Conservation (phyloP, 2,113 vertebrate genomes). For the Syngnathus typhle region DNA sequence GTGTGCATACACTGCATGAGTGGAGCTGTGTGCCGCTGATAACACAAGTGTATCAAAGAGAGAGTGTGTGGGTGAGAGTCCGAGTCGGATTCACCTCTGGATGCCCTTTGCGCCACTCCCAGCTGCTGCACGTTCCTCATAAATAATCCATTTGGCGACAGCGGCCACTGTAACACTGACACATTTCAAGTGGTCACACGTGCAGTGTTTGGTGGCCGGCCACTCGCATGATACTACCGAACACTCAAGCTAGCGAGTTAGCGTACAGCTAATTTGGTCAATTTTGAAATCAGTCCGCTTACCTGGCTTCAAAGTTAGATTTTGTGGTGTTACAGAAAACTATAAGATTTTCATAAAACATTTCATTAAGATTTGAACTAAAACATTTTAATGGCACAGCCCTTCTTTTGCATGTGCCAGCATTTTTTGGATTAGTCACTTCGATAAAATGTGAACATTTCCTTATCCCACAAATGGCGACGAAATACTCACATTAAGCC, state of each 20-base stretch:
- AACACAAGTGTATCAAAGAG: conserved; percentile 35
- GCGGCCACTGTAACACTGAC: conserved; percentile 23
- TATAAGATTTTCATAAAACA: neutral
- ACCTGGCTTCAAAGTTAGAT: too few relatives aligned
- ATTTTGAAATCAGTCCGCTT: too few relatives aligned
- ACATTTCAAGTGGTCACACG: conserved; percentile 15
- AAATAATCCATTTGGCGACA: conserved; percentile 57
- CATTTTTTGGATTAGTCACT: neutral
- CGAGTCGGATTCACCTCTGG: conserved; percentile 58
- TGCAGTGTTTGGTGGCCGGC: conserved; percentile 7
- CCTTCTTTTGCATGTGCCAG: neutral
- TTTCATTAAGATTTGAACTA: too few relatives aligned
- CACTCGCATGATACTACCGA: neutral
- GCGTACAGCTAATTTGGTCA: neutral
- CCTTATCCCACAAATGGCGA: neutral
- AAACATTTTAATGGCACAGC: too few relatives aligned
- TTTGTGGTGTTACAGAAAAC: neutral
- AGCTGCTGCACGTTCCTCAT: conserved; percentile 51
- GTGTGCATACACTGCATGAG: conserved; percentile 23
- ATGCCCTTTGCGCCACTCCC: conserved; percentile 51
- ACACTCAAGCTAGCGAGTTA: neutral
- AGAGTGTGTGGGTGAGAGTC: conserved; percentile 20
- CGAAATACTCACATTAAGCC: neutral
- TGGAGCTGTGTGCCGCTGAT: conserved; percentile 58
- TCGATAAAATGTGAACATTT: neutral